phyloP scores from a whole-genome alignment of 2,797 vertebrate species.

The Geotrypetes seraphini region DNA sequence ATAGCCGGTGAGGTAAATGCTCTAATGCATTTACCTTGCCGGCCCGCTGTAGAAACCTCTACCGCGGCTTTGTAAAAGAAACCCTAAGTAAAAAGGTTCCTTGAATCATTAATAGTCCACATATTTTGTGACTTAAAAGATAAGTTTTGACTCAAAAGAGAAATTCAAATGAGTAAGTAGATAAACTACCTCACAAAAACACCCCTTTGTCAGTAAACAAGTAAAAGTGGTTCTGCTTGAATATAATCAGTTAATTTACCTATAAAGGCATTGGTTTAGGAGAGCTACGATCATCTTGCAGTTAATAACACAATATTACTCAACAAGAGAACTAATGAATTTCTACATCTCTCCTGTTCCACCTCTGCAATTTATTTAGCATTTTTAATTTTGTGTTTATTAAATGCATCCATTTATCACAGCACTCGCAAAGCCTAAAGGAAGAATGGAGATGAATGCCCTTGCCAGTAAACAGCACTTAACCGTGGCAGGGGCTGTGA shows the following conservation, averaged over 20 bases:
- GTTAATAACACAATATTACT: slow-evolving; percentile 36
- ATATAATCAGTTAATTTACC: slow-evolving; percentile 40
- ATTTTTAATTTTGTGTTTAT: slow-evolving; percentile 74
- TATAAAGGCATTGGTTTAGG: slow-evolving; percentile 25
- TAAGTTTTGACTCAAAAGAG: slow-evolving; percentile 36
- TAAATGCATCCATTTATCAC: slow-evolving; percentile 52
- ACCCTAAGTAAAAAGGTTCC: too few species aligned
- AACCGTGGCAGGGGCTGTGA: slow-evolving; percentile 13
- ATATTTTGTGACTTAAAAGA: slow-evolving; percentile 7
- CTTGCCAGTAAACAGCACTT: slow-evolving; percentile 21
- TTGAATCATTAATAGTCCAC: slow-evolving; percentile 14
- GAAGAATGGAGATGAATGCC: slow-evolving; percentile 36
- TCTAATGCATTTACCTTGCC: too few species aligned
- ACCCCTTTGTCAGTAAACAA: slow-evolving; percentile 40
- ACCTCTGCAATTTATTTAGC: slow-evolving; percentile 58
- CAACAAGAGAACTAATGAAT: slow-evolving; percentile 60
- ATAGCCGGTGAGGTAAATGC: too few species aligned
- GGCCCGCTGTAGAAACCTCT: too few species aligned
- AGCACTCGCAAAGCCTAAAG: slow-evolving; percentile 26
- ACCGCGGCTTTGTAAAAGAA: too few species aligned
- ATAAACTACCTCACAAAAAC: slow-evolving; percentile 50
- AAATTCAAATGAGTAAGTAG: slow-evolving; percentile 50
- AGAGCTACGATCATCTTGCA: slow-evolving; percentile 26
- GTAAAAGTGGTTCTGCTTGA: too few species aligned
- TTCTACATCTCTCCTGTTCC: slow-evolving; percentile 10